These are phyloP conservation scores for Acropternis orthonyx DNA, from an alignment of 2,797 vertebrate species.

Conservation along the genomic window DNA sequence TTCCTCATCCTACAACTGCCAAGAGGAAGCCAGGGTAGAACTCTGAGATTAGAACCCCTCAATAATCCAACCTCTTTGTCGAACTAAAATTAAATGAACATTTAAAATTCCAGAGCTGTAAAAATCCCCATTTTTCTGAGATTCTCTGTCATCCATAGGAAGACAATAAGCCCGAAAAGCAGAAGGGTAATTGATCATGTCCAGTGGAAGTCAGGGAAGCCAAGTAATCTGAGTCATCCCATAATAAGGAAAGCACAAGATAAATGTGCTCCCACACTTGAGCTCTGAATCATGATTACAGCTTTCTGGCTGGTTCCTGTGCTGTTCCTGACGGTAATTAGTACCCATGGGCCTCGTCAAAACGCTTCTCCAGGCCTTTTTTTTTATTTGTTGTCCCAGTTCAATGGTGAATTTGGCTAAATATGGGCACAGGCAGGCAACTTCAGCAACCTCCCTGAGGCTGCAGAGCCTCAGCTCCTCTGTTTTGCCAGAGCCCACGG, in stretches of 20 bases:
- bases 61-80: background rate
- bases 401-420: constrained; percentile 1
- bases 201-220: constrained; percentile 34
- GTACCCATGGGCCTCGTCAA: background rate
- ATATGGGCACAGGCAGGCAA: background rate
- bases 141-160: background rate
- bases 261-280: constrained; percentile 45
- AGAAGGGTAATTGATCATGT: background rate
- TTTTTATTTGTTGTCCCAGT: background rate
- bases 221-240: constrained; percentile 21
- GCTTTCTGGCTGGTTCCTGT: constrained; percentile 19
- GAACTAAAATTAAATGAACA: background rate
- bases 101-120: background rate
- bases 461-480: background rate
- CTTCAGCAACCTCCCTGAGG: background rate
- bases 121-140: background rate
- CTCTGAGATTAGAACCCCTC: background rate
- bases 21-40: background rate
- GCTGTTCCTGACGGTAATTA: constrained; percentile 37
- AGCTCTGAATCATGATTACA: constrained; percentile 50
- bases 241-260: constrained; percentile 31
- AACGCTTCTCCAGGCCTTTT: background rate
- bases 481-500: background rate
- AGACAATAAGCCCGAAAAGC: background rate
- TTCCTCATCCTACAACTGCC: background rate